phyloP scores from a whole-genome alignment of 2,113 vertebrate species.

The Anhinga anhinga region DNA sequence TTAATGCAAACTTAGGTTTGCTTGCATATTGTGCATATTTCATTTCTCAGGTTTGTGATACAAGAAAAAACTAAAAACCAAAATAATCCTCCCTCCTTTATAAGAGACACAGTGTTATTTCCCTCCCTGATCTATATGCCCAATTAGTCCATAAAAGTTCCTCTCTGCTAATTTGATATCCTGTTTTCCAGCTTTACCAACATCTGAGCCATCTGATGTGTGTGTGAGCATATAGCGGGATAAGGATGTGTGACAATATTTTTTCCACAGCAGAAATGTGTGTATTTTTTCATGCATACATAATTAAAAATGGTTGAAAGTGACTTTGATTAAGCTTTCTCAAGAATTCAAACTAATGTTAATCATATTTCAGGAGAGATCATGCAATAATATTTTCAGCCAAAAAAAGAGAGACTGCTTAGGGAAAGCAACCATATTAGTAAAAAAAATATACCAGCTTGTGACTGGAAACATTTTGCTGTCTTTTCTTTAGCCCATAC shows the following conservation, averaged over 20 bases:
- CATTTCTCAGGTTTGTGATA: neutral
- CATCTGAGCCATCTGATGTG: conserved; percentile 38
- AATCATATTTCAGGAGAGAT: conserved; percentile 41
- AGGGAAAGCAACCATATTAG: neutral
- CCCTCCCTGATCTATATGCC: neutral
- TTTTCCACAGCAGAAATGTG: conserved; percentile 21
- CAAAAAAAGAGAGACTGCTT: neutral
- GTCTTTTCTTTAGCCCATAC: neutral
- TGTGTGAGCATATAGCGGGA: neutral
- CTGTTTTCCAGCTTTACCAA: neutral
- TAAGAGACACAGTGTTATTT: neutral
- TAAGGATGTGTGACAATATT: neutral
- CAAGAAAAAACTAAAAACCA: neutral
- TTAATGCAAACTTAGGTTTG: neutral
- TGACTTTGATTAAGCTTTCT: conserved; percentile 47
- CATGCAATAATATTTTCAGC: conserved; percentile 9
- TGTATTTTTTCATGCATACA: conserved; percentile 47
- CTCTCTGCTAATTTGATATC: conserved; percentile 30
- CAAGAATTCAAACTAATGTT: conserved; percentile 50
- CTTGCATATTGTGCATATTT: neutral
- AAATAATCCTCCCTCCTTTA: neutral
- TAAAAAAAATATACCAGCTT: neutral
- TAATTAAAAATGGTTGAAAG: conserved; percentile 66
- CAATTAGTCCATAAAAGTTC: conserved; percentile 25
- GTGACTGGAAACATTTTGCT: conserved; percentile 13